Evolutionary conservation across 2,888 invertebrate species (phyloP).

Genomic region (Leucania comma): DNA sequence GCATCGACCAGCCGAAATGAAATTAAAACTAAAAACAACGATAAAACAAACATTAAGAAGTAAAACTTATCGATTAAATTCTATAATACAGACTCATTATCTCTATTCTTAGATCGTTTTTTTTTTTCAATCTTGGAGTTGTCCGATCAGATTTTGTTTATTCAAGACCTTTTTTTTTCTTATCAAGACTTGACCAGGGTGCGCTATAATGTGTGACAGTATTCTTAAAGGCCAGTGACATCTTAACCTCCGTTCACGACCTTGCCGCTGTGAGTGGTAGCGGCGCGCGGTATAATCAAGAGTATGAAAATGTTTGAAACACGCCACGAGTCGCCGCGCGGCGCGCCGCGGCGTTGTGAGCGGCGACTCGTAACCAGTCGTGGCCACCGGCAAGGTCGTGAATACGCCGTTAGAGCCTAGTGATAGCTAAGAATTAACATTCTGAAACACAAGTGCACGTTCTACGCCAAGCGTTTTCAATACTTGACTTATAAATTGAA

Average conservation of each 20-base stretch:
- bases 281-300: too few species aligned
- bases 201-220: conserved; percentile 6
- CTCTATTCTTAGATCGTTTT: conserved; percentile 66
- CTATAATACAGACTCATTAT: conserved; percentile 84
- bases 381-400: too few species aligned
- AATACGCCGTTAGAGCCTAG: not conserved
- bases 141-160: conserved; percentile 15
- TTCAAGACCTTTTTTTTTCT: conserved; percentile 1
- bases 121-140: conserved; percentile 54
- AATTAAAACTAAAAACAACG: conserved; percentile 83
- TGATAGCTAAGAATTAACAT: conserved; percentile 9
- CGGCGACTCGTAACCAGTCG: too few species aligned
- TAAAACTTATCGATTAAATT: conserved; percentile 78
- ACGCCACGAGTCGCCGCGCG: too few species aligned
- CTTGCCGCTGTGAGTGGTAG: too few species aligned
- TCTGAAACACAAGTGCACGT: not conserved
- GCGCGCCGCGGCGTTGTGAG: too few species aligned
- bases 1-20: conserved; percentile 72
- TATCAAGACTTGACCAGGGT: not conserved
- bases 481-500: conserved; percentile 1
- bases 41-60: conserved; percentile 77
- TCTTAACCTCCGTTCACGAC: too few species aligned
- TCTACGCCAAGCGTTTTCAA: not conserved
- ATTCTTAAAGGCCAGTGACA: conserved; percentile 3
- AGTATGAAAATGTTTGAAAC: too few species aligned